These are phyloP conservation scores for Stegodyphus dumicola DNA, from an alignment of 1,140 invertebrate species.

Conservation along the genomic window DNA sequence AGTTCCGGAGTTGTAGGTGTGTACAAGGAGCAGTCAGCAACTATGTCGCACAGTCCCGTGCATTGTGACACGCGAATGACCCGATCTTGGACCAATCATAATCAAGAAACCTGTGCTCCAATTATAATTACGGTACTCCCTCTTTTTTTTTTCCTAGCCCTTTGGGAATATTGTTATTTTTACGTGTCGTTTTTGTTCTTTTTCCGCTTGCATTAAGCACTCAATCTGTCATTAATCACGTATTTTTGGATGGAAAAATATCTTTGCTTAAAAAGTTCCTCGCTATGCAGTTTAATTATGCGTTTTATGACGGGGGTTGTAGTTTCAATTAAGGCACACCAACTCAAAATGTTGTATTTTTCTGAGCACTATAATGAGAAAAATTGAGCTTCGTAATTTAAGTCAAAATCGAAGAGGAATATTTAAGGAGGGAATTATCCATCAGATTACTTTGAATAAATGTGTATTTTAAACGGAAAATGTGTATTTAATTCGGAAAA, in stretches of 20 bases:
- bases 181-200: background rate
- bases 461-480: no score
- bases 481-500: no score
- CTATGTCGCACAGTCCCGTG: conserved; percentile 17
- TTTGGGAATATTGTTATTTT: background rate
- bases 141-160: conserved; percentile 26
- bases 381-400: no score
- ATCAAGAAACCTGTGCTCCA: conserved; percentile 48
- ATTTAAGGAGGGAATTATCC: no score
- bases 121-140: conserved; percentile 38
- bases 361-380: no score
- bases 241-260: conserved; percentile 47
- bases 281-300: conserved; percentile 49
- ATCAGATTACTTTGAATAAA: no score
- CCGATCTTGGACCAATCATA: conserved; percentile 31
- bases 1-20: conserved; percentile 23
- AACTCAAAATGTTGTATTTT: no score
- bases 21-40: conserved; percentile 48
- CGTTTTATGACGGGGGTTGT: conserved; percentile 34
- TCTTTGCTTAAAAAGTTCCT: conserved; percentile 32
- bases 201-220: conserved; percentile 5
- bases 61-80: conserved; percentile 24
- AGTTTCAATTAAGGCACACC: no score
- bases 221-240: conserved; percentile 57
- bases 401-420: no score